A percentile compares a stretch with the other conserved stretches of the same genome.
Evolutionary conservation across 2,888 invertebrate genomes (phyloP).

Genomic region (Cosmia trapezina): DNA sequence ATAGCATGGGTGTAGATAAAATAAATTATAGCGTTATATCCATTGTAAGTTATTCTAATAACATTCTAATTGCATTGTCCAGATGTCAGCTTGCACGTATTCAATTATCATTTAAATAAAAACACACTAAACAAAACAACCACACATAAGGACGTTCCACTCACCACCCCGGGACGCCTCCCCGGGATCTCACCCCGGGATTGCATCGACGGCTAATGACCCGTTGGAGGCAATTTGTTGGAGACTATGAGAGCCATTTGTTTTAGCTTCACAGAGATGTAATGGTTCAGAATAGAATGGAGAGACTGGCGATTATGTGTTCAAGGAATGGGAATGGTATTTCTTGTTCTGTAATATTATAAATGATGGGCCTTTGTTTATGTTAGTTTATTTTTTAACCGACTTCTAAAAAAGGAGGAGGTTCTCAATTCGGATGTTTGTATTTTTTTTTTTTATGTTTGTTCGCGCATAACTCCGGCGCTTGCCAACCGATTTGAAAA

Average conservation of each 20-base stretch:
- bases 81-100: neutral
- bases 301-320: conserved; percentile 8
- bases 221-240: conserved; percentile 39
- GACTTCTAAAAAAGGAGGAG: no score
- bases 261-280: conserved; percentile 22
- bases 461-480: no score
- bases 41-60: neutral
- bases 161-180: neutral
- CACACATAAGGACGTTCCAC: conserved; percentile 3
- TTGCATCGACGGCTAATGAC: conserved; percentile 42
- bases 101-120: conserved; percentile 4
- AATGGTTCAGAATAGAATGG: conserved; percentile 25
- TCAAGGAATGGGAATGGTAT: neutral
- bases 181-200: conserved; percentile 21
- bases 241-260: conserved; percentile 33
- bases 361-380: neutral
- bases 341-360: conserved; percentile 9
- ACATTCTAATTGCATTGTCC: neutral
- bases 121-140: neutral
- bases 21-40: neutral
- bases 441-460: no score
- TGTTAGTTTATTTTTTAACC: neutral
- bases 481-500: no score
- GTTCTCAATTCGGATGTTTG: no score
- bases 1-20: no score